Evolutionary conservation across 2,797 vertebrate genomes (phyloP), one percentile per base, ranked within the genome.

Genomic region (Oreochromis grahami): DNA sequence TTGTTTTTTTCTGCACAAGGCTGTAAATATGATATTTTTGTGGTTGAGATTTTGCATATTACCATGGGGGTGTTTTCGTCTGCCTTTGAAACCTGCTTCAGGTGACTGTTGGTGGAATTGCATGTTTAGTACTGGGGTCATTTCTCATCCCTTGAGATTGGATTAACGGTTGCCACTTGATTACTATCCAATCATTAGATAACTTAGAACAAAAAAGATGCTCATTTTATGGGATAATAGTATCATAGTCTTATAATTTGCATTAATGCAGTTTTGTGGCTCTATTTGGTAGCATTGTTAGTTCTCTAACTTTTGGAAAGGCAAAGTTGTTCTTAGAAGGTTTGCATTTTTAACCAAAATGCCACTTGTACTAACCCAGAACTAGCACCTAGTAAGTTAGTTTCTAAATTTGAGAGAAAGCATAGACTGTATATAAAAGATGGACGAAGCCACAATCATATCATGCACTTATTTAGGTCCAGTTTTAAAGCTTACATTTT

Each of bases 51-150:
- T 60, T 60, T 34, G 29, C 17, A 60, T 60, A 60, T 34, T 24
- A 14, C 7, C 63, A 68, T 9, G n/a, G 8, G 3, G 12, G 36
- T 24, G 12, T 43, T 24, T 68, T 24, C 9, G 13, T 24, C 5
- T 15, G 13, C 29, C 34, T 6, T 10, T 60, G 8, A 19, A 60
- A 60, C 15, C 13, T 19, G 15, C 36, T 41, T 68, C 36, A 68
- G 63, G 63, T 68, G 63, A 41, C 36, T 13, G 8, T 0, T 68
- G 0, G 0, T 24, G n/a, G 63, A 68, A 41, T 12, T 68, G 63
- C 63, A 4, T 41, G n/a, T 3, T 68, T 60, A 19, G 29, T 7
- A 60, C 19, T 60, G 36, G 5, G 8, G 12, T 68, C n/a, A 15
- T 65, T 65, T 41, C n/a, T 65, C 60, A 8, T 21, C 36, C 63